Conservation (phyloP, 1,140 invertebrate species). For the Habropoda laboriosa region DNA sequence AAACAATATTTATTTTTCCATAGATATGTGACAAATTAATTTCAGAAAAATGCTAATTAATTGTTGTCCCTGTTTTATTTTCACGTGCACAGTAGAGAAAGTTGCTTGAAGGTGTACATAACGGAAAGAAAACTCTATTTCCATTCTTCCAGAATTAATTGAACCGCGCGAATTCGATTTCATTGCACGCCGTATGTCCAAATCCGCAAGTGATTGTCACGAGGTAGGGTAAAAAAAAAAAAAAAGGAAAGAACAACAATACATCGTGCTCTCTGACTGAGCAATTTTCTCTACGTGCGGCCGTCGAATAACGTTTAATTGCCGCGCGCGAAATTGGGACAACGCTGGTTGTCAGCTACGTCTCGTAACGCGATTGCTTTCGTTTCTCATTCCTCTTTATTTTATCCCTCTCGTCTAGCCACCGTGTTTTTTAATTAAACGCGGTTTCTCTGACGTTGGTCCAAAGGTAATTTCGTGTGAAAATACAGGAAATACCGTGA, state of each 20-base stretch:
- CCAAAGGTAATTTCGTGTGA: slow-evolving; percentile 38
- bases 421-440: slow-evolving; percentile 66
- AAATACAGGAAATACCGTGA: slow-evolving; percentile 39
- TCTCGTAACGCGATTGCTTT: slow-evolving; percentile 67
- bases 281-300: slow-evolving; percentile 57
- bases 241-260: slow-evolving; percentile 42
- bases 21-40: no score
- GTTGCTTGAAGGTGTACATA: neutral
- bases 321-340: slow-evolving; percentile 68
- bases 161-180: slow-evolving; percentile 54
- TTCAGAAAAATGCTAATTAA: neutral
- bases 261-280: slow-evolving; percentile 55
- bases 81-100: neutral
- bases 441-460: slow-evolving; percentile 8
- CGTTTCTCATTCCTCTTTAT: slow-evolving; percentile 53
- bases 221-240: neutral
- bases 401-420: slow-evolving; percentile 16
- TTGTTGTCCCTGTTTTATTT: no score
- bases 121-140: neutral
- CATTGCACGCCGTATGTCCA: slow-evolving; percentile 10
- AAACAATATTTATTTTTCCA: neutral
- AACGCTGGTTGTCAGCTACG: slow-evolving; percentile 47
- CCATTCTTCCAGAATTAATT: slow-evolving; percentile 44
- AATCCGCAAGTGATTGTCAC: slow-evolving; percentile 51
- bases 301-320: slow-evolving; percentile 69